These are phyloP conservation scores for Ichneumoninae sp. DNA, from an alignment of 2,888 invertebrate genomes.

Conservation along the genomic window DNA sequence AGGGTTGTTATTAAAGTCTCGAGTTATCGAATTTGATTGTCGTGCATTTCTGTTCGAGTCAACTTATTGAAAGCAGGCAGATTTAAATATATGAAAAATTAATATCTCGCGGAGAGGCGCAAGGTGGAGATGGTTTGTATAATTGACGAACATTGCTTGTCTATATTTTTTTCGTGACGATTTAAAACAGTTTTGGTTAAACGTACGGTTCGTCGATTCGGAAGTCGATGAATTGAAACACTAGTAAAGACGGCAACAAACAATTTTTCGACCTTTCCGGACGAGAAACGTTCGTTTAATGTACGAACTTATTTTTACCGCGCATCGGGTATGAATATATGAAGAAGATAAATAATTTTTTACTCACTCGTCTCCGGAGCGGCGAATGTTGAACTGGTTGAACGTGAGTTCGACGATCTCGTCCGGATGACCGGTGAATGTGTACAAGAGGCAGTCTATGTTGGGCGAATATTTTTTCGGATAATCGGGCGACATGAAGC, in stretches of 20 bases:
- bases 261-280: neutral
- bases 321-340: neutral
- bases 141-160: neutral
- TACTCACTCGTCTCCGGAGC: constrained; percentile 89
- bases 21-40: neutral
- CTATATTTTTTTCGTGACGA: neutral
- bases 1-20: neutral
- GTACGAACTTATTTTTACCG: neutral
- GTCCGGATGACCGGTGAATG: constrained; percentile 91
- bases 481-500: constrained; percentile 94
- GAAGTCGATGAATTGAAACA: neutral
- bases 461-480: constrained; percentile 90
- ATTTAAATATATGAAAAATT: neutral
- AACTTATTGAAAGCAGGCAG: neutral
- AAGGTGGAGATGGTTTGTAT: neutral
- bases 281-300: neutral
- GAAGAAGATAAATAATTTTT: neutral
- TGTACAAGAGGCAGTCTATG: constrained; percentile 93
- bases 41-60: neutral
- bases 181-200: neutral
- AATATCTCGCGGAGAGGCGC: neutral
- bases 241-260: neutral
- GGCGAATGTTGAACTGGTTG: constrained; percentile 91
- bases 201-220: neutral
- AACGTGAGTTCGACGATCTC: constrained; percentile 94